Conservation (phyloP, 2,797 vertebrate species). For the Phyllotis vaccarum region DNA sequence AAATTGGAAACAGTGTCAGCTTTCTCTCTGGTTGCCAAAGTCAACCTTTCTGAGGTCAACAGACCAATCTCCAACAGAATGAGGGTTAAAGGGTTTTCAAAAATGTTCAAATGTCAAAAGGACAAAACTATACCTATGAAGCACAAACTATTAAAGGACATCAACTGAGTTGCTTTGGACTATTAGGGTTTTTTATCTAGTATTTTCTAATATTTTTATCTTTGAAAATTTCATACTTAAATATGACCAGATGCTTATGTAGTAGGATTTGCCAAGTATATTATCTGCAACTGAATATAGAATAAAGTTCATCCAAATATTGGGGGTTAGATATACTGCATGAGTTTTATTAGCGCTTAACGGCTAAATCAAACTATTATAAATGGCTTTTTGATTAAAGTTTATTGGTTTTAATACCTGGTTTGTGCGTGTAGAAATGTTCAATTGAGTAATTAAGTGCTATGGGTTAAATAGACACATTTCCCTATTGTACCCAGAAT, state of each 20-base stretch:
- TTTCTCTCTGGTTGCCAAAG: not conserved
- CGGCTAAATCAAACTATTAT: constrained; percentile 29
- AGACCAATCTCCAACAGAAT: constrained; percentile 19
- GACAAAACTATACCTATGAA: not conserved
- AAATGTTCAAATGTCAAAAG: constrained; percentile 36
- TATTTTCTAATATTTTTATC: not conserved
- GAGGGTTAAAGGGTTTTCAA: constrained; percentile 25
- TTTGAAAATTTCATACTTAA: not conserved
- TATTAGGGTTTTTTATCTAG: not conserved
- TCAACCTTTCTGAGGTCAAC: constrained; percentile 42
- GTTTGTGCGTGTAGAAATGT: not conserved
- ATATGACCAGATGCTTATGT: constrained; percentile 9
- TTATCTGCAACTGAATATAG: not conserved
- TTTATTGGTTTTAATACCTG: not conserved
- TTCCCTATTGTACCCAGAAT: constrained; percentile 1
- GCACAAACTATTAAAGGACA: not conserved
- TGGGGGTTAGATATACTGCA: not conserved
- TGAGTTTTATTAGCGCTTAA: constrained; percentile 16
- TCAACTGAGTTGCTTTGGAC: constrained; percentile 7
- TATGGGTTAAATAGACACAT: not conserved
- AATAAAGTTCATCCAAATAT: constrained; percentile 8
- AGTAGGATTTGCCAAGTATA: not conserved
- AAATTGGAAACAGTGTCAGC: not conserved
- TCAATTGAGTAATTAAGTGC: not conserved
- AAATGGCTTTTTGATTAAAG: not conserved